Percentiles rank a stretch among this genome's conserved stretches.
These are phyloP conservation scores for Leistus spinibarbis DNA, from an alignment of 2,888 invertebrate genomes.

Conservation along the genomic window DNA sequence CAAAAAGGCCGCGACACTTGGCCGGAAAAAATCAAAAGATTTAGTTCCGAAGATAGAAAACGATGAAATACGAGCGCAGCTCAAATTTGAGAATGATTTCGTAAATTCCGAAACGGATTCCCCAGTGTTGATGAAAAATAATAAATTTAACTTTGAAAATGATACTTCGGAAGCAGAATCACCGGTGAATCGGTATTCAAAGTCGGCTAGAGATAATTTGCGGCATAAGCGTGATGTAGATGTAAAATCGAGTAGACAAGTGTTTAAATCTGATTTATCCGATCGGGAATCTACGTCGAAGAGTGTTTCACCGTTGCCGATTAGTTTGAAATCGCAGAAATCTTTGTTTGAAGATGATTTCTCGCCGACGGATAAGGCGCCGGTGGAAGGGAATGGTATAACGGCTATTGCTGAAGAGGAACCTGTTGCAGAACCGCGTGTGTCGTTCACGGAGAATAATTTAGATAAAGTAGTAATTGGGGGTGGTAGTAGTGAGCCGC, in stretches of 20 bases:
- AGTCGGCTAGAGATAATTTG: constrained; percentile 25
- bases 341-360: constrained; percentile 66
- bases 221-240: constrained; percentile 37
- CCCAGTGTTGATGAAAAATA: constrained; percentile 44
- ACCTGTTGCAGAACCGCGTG: constrained; percentile 46
- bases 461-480: constrained; percentile 46
- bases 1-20: constrained; percentile 49
- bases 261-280: constrained; percentile 22
- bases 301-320: constrained; percentile 43
- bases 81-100: constrained; percentile 75
- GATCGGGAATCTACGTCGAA: constrained; percentile 43
- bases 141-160: constrained; percentile 51
- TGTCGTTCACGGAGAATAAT: constrained; percentile 47
- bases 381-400: constrained; percentile 45
- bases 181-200: constrained; percentile 43
- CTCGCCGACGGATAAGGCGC: constrained; percentile 55
- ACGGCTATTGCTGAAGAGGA: constrained; percentile 54
- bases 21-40: constrained; percentile 52
- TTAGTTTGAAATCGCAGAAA: constrained; percentile 46
- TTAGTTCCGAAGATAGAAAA: constrained; percentile 49
- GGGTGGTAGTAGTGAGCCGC: constrained; percentile 40
- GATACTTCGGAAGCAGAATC: constrained; percentile 52
- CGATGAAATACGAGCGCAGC: constrained; percentile 58
- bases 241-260: constrained; percentile 41
- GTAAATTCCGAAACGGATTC: constrained; percentile 56